Base-by-base conservation (phyloP, 2,888 invertebrate genomes). In the Volucella inflata region DNA sequence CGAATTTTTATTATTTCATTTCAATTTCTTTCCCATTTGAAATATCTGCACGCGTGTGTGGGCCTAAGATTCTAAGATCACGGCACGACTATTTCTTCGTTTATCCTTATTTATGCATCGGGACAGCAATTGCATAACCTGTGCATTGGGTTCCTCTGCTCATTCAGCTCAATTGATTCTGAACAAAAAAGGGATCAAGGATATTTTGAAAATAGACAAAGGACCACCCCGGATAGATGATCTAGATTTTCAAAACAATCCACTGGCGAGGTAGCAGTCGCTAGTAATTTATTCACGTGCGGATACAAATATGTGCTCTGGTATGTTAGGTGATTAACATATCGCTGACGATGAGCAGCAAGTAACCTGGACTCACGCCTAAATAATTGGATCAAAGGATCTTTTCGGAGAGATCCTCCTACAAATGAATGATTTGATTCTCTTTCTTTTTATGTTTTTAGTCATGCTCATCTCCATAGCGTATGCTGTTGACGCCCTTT, bases 11-110 rank as follows among this genome's bases (percentile, higher is more conserved):
- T 44, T 51, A 70, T 67, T 78, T 81, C n/a, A n/a, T n/a, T 51
- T 75, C 36, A 3, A 30, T 62, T 67, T 50, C 42, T 51, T 71
- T 67, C 75, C 78, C 30, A 0, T 6, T 51, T 81, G 36, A 42
- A 67, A 57, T 62, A 76, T 80, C 65, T 62, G 44, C 67, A 82
- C 75, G 89, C 90, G 90, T 90, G 90, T 90, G 90, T 90, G 90
- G 90, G 90, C 90, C 89, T 87, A 82, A 77, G 87, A 88, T 89
- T 80, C 36, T 68, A 21, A 64, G 76, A 85, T 85, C 81, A 85
- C 38, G 62, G 67, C 30, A 76, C 48, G 59, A 11, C n/a, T 9
- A 17, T 14, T 8, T 30, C 53, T 59, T 55, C 42, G 16, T 44
- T 46, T n/a, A 30, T 50, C 17, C 48, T 81, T 75, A 70, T 64